Evolutionary conservation across 2,113 vertebrate genomes (phyloP), one percentile per base, ranked within the genome.

Genomic region (Thunnus thynnus): DNA sequence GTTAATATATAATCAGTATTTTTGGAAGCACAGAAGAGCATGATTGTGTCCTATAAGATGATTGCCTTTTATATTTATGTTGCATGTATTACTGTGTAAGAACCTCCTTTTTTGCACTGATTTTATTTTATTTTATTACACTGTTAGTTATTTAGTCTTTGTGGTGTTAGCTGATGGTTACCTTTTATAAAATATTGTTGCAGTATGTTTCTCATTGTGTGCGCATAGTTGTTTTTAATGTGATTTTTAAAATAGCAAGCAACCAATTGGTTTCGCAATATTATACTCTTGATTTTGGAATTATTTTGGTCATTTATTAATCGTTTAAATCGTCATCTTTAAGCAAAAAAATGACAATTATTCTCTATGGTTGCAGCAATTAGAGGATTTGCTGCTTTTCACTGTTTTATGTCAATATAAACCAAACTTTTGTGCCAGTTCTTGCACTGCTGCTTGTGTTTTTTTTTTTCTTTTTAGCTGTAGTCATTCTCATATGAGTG

Each of bases 381-480:
- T 7, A 36, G 32, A 36, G 32, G 32, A 36, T 36, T 36, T 36
- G 32, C 32, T 36, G 4, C 3, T 36, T 7, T 36, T 36, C 5
- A 1, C 32, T 36, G 32, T 36, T 36, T 36, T 36, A 36, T 6
- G 32, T 36, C 32, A 36, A 5, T 5, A 7, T 36, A 36, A 36
- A 36, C 32, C 7, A 1, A 36, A 7, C 56, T 61, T 78, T 67
- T 62, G 51, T 46, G 55, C 57, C 56, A 57, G 8, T 60, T 51
- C 32, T 32, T 10, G 57, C 4, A 4, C 8, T 5, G 14, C 20
- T 54, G 12, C 46, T 55, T 22, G 0, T 27, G 13, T 63, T 70
- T 60, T 83, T 36, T n/a, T n/a, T 63, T 70, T 60, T 83, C 27
- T 64, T 77, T 52, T 76, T 25, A 50, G 36, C 13, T 3, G 3